Conservation (phyloP, 2,113 vertebrate genomes). For the Oenanthe melanoleuca region DNA sequence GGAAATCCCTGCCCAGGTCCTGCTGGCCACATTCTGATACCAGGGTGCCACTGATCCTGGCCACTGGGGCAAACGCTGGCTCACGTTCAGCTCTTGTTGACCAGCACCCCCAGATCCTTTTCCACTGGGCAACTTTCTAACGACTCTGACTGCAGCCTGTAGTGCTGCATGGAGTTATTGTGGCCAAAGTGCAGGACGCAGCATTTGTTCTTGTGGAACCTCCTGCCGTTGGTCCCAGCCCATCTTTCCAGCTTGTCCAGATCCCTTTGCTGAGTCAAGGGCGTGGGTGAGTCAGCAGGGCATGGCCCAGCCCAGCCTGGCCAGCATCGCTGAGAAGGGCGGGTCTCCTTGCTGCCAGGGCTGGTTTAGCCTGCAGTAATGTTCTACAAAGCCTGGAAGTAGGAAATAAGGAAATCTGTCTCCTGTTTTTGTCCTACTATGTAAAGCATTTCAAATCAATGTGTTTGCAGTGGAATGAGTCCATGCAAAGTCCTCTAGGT, state of each 20-base stretch:
- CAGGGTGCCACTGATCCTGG: not conserved
- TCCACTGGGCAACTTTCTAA: not conserved
- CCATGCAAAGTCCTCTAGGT: not conserved
- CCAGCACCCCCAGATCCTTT: not conserved
- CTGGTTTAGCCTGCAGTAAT: not conserved
- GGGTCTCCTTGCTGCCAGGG: not conserved
- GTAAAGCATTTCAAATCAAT: not conserved
- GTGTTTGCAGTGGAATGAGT: not conserved
- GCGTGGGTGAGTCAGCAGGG: not conserved
- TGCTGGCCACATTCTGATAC: not conserved
- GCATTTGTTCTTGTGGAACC: not conserved
- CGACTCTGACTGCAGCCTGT: not conserved
- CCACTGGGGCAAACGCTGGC: not conserved
- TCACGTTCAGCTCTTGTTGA: not conserved
- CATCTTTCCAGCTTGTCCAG: not conserved
- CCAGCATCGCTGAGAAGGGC: not conserved
- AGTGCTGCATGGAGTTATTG: not conserved
- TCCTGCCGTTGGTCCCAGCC: accelerated
- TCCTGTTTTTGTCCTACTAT: not conserved
- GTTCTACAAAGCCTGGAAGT: not conserved
- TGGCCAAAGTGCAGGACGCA: not conserved
- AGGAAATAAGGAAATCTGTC: not conserved
- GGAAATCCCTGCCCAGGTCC: not conserved
- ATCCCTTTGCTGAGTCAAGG: not conserved
- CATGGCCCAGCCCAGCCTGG: not conserved